Conservation (phyloP, 2,888 invertebrate genomes). For the Andrena haemorrhoa region DNA sequence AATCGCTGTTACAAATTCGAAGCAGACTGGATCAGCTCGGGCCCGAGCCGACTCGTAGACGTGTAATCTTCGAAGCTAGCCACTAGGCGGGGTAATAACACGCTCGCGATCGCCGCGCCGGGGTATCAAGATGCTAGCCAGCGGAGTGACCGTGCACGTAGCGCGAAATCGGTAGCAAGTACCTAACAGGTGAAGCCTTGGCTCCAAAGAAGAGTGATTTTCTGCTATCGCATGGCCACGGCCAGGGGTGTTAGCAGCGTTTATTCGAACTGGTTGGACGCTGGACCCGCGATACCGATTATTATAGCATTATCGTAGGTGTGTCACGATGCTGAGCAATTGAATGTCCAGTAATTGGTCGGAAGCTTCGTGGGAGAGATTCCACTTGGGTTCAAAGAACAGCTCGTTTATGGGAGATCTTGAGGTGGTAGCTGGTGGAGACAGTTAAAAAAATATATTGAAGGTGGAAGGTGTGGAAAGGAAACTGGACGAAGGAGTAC, state of each 20-base stretch:
- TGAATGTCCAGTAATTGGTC: slow-evolving; percentile 31
- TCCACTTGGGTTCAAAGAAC: neutral
- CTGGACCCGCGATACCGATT: slow-evolving; percentile 44
- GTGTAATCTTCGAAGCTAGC: slow-evolving; percentile 84
- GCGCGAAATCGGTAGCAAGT: slow-evolving; percentile 64
- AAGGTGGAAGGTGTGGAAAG: neutral
- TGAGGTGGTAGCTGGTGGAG: neutral
- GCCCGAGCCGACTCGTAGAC: slow-evolving; percentile 74
- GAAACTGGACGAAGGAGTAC: too few species aligned
- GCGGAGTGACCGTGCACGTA: slow-evolving; percentile 59
- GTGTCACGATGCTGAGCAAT: slow-evolving; percentile 34
- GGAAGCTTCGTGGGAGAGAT: slow-evolving; percentile 43
- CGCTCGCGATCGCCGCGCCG: slow-evolving; percentile 79
- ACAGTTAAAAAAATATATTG: neutral
- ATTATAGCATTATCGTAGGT: slow-evolving; percentile 56
- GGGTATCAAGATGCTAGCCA: slow-evolving; percentile 72
- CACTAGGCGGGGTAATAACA: slow-evolving; percentile 85
- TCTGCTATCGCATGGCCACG: slow-evolving; percentile 23
- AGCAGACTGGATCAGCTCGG: slow-evolving; percentile 58
- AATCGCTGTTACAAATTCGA: slow-evolving; percentile 71
- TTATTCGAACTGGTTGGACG: slow-evolving; percentile 50
- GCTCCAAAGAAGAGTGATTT: slow-evolving; percentile 45
- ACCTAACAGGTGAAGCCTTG: slow-evolving; percentile 55
- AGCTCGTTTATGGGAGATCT: neutral
- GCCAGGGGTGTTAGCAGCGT: slow-evolving; percentile 48